Conservation (phyloP, 2,888 invertebrate species). For the Cheiracanthium punctorium region DNA sequence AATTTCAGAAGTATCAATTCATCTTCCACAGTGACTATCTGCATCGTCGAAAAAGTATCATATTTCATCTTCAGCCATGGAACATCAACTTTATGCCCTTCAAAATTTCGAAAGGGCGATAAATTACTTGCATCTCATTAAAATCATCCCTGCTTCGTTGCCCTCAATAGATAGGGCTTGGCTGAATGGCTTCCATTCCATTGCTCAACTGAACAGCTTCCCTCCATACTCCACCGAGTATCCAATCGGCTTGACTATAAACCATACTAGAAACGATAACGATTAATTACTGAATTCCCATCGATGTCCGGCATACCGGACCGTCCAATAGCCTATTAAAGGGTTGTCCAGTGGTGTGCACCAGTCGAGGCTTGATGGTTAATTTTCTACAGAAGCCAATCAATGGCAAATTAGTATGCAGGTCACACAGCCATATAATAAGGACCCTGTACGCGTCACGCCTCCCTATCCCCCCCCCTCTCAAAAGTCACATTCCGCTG, state of each 20-base stretch:
- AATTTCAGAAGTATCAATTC: too few relatives aligned
- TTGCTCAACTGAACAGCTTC: background rate
- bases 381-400: conserved; percentile 59
- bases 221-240: background rate
- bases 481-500: conserved; percentile 56
- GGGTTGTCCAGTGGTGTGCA: conserved; percentile 1
- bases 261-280: conserved; percentile 21
- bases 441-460: conserved; percentile 25
- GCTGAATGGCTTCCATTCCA: background rate
- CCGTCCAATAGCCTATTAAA: conserved; percentile 26
- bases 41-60: background rate
- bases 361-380: conserved; percentile 25
- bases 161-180: background rate
- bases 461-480: background rate
- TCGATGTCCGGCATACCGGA: conserved; percentile 27
- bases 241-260: background rate
- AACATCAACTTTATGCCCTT: background rate
- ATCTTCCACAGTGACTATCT: too few relatives aligned
- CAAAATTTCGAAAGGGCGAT: background rate
- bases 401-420: conserved; percentile 65
- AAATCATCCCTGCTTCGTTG: background rate
- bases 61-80: background rate
- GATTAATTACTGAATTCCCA: conserved; percentile 40
- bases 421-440: conserved; percentile 46
- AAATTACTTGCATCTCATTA: conserved; percentile 2